phyloP scores from a whole-genome alignment of 2,888 invertebrate species.

The Drosophila recens region DNA sequence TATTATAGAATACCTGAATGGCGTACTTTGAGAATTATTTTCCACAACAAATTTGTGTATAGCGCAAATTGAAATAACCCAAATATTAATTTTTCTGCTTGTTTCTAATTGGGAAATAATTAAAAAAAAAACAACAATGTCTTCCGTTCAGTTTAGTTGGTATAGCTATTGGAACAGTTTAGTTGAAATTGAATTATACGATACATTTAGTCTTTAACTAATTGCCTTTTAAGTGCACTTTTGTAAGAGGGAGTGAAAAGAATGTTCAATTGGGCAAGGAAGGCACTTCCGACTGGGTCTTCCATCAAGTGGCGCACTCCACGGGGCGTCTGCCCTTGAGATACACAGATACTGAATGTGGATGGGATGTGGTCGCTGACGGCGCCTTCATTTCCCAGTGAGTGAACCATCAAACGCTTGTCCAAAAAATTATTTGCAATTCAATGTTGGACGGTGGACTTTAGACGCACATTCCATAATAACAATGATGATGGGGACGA shows the following conservation, averaged over 20 bases:
- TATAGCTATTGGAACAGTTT: conserved; percentile 29
- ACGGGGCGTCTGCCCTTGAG: conserved; percentile 59
- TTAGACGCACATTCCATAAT: conserved; percentile 7
- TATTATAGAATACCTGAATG: not conserved
- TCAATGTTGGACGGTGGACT: conserved; percentile 41
- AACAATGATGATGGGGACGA: too few species aligned
- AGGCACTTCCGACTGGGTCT: conserved; percentile 9
- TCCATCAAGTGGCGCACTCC: conserved; percentile 51
- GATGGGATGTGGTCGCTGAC: conserved; percentile 12
- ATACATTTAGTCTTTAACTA: conserved; percentile 55
- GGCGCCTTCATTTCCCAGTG: conserved; percentile 73
- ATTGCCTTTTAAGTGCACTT: conserved; percentile 48
- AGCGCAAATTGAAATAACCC: not conserved
- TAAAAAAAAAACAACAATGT: too few species aligned
- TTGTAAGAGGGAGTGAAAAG: conserved; percentile 4
- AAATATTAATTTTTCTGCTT: not conserved
- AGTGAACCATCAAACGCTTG: conserved; percentile 76
- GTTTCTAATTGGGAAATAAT: not conserved
- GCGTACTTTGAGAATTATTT: not conserved
- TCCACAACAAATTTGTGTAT: not conserved
- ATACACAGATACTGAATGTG: conserved; percentile 10
- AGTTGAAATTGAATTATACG: conserved; percentile 50
- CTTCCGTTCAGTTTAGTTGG: not conserved
- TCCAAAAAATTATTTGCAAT: conserved; percentile 78
- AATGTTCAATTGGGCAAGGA: conserved; percentile 27